Evolutionary conservation across 2,888 invertebrate species (phyloP).

Genomic region (Rhabditoides inermis): DNA sequence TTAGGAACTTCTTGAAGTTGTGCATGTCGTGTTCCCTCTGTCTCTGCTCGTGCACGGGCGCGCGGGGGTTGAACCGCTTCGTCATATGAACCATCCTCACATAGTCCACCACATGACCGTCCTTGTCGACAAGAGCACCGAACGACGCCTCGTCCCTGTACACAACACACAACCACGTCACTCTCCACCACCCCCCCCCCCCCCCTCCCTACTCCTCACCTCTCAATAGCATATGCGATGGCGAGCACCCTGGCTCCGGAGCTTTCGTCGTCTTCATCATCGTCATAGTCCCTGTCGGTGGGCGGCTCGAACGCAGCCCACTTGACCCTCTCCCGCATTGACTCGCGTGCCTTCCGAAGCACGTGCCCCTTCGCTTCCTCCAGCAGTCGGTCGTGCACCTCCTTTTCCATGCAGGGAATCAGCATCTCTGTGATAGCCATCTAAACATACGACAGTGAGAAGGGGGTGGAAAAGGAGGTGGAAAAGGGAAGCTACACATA

Average conservation of each 20-base stretch:
- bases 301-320: conserved; percentile 20
- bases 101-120: conserved; percentile 86
- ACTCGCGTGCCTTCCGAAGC: conserved; percentile 35
- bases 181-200: conserved; percentile 71
- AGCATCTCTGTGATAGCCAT: conserved; percentile 78
- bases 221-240: conserved; percentile 54
- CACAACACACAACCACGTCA: conserved; percentile 84
- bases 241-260: conserved; percentile 62
- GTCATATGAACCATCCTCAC: conserved; percentile 76
- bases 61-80: conserved; percentile 55
- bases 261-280: conserved; percentile 46
- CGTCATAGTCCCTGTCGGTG: conserved; percentile 11
- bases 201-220: conserved; percentile 59
- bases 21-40: conserved; percentile 36
- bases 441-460: conserved; percentile 55
- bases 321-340: conserved; percentile 15
- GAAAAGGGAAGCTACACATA: neutral
- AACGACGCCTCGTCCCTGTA: conserved; percentile 48
- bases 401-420: conserved; percentile 78
- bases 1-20: conserved; percentile 63
- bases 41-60: conserved; percentile 13
- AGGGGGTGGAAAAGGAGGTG: neutral
- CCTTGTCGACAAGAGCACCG: conserved; percentile 74
- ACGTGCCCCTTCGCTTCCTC: conserved; percentile 69
- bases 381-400: conserved; percentile 70